These are phyloP conservation scores for Tachuris rubrigastra DNA, from an alignment of 2,113 vertebrate genomes.

Conservation along the genomic window DNA sequence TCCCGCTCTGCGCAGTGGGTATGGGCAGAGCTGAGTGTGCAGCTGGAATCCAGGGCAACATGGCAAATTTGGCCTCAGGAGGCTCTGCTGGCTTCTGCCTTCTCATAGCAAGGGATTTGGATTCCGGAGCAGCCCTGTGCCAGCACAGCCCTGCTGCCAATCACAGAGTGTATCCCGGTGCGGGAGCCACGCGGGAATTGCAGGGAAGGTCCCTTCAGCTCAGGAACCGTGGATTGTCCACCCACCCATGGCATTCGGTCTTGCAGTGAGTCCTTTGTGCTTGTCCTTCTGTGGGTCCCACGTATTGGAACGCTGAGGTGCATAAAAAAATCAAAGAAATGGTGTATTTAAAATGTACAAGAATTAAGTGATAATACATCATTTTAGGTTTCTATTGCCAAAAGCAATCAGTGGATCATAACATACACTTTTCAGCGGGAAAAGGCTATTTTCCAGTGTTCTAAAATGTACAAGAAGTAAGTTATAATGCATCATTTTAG, in stretches of 20 bases:
- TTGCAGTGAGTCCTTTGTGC: neutral
- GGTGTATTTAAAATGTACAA: neutral
- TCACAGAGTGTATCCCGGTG: neutral
- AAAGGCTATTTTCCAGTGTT: neutral
- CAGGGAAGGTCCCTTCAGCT: neutral
- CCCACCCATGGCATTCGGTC: rapidly evolving
- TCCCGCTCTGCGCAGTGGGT: neutral
- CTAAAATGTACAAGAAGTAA: neutral
- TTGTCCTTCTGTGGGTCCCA: neutral
- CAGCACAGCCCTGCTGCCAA: slow-evolving; percentile 33
- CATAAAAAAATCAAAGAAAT: neutral
- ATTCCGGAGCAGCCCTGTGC: neutral
- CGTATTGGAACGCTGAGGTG: neutral
- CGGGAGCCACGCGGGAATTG: rapidly evolving
- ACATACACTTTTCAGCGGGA: neutral
- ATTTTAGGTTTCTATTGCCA: neutral
- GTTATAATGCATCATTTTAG: neutral
- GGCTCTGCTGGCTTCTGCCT: neutral
- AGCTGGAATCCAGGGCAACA: neutral
- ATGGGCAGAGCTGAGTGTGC: neutral
- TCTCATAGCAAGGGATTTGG: neutral
- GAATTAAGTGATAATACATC: neutral
- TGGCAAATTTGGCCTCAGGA: neutral
- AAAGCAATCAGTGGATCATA: neutral
- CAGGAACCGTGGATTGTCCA: rapidly evolving